Evolutionary conservation across 2,797 vertebrate genomes (phyloP).

Genomic region (Perdix hodgsoniae): DNA sequence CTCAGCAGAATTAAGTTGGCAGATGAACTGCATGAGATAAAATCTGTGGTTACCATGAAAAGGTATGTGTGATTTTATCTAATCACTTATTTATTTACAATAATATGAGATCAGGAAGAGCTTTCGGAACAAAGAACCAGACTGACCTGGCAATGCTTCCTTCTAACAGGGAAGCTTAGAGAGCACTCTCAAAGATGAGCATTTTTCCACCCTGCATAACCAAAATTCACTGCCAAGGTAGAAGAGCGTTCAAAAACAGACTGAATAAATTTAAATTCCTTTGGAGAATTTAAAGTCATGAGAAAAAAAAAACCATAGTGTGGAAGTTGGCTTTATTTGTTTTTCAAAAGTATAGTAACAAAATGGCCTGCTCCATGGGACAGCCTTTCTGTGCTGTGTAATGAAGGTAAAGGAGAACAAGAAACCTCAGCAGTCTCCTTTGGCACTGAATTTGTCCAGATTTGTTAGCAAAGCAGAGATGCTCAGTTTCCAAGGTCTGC

Average conservation of each 20-base stretch:
- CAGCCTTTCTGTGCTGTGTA: background rate
- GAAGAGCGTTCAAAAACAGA: background rate
- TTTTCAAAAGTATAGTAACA: background rate
- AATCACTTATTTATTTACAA: background rate
- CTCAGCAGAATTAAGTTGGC: background rate
- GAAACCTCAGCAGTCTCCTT: background rate
- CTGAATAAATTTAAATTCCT: background rate
- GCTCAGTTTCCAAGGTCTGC: background rate
- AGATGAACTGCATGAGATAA: background rate
- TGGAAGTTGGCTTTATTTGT: background rate
- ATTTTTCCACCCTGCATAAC: background rate
- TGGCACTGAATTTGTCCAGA: background rate
- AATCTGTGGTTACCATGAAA: background rate
- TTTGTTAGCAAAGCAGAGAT: background rate
- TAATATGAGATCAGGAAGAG: background rate
- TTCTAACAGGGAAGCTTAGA: background rate
- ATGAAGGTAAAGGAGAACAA: background rate
- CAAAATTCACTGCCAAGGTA: accelerated
- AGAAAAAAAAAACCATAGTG: background rate
- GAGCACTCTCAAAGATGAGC: background rate
- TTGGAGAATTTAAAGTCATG: background rate
- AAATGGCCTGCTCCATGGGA: background rate
- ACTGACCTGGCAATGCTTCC: background rate
- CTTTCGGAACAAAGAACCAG: background rate
- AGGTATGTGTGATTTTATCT: background rate